Conservation (phyloP, 2,888 invertebrate species). For the Lepeophtheirus nordmannii region DNA sequence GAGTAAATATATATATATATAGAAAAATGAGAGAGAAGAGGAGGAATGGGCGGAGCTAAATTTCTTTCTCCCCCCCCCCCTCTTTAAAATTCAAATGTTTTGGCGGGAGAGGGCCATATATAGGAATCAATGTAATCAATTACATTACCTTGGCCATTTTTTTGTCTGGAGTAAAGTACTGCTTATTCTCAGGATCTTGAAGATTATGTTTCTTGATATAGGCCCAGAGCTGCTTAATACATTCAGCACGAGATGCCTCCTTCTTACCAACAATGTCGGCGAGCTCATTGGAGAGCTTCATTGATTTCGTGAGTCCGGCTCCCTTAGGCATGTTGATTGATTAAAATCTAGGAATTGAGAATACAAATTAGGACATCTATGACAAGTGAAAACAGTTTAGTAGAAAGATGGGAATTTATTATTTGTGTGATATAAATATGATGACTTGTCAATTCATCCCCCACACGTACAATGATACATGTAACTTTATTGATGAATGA, state of each 20-base stretch:
- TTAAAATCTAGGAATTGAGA: neutral
- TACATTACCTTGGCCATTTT: constrained; percentile 24
- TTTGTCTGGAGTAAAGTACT: constrained; percentile 49
- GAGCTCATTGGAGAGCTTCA: constrained; percentile 66
- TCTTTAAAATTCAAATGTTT: neutral
- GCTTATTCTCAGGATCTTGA: constrained; percentile 80
- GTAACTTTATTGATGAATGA: neutral
- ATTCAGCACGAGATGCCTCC: constrained; percentile 69
- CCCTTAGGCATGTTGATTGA: constrained; percentile 33
- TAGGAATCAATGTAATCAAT: neutral
- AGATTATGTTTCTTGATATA: constrained; percentile 75
- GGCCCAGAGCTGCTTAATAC: constrained; percentile 76
- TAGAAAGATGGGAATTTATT: neutral
- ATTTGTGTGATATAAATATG: neutral
- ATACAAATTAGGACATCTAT: neutral
- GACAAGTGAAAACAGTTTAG: neutral
- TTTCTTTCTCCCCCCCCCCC: neutral
- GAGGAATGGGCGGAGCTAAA: neutral
- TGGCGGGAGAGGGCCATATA: neutral
- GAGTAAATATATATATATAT: neutral
- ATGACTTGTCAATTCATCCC: neutral
- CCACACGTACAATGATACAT: neutral
- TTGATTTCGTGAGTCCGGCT: constrained; percentile 66
- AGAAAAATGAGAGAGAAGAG: neutral
- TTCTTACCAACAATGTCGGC: constrained; percentile 68